Conservation (phyloP, 2,888 invertebrate genomes). For the Embidobia sp. region DNA sequence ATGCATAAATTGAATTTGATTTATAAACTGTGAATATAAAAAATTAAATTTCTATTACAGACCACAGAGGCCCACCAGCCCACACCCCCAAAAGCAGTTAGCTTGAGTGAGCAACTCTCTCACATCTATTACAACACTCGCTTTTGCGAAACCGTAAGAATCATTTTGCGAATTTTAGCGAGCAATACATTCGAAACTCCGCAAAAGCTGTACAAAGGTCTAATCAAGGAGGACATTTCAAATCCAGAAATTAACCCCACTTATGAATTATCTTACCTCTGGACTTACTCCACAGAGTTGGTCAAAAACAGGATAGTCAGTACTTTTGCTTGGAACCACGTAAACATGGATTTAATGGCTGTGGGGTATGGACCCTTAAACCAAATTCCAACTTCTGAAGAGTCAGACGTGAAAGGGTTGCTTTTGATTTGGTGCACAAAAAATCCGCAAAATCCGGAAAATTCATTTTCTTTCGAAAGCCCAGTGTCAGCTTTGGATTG, state of each 20-base stretch:
- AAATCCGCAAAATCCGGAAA: slow-evolving; percentile 90
- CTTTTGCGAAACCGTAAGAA: slow-evolving; percentile 85
- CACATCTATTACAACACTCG: slow-evolving; percentile 75
- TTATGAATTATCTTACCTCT: slow-evolving; percentile 86
- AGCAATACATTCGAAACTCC: slow-evolving; percentile 86
- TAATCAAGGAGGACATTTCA: slow-evolving; percentile 85
- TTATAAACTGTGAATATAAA: too few relatives aligned
- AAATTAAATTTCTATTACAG: too few relatives aligned
- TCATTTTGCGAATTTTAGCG: slow-evolving; percentile 88
- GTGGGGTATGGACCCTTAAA: slow-evolving; percentile 85
- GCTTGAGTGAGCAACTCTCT: slow-evolving; percentile 73
- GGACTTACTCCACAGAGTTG: slow-evolving; percentile 84
- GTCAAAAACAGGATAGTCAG: slow-evolving; percentile 84
- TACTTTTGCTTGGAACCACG: slow-evolving; percentile 86
- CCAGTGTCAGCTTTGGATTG: slow-evolving; percentile 88
- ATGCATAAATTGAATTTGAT: too few relatives aligned
- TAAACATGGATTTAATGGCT: slow-evolving; percentile 88
- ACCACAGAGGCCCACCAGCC: too few relatives aligned
- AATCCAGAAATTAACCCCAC: slow-evolving; percentile 85
- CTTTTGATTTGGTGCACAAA: slow-evolving; percentile 89
- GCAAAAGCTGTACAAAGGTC: slow-evolving; percentile 88
- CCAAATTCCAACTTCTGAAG: neutral
- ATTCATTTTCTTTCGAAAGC: slow-evolving; percentile 84
- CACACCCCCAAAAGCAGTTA: neutral
- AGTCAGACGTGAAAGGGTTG: slow-evolving; percentile 85